These are phyloP conservation scores for Sitta europaea DNA, from an alignment of 2,113 vertebrate genomes.

Conservation along the genomic window DNA sequence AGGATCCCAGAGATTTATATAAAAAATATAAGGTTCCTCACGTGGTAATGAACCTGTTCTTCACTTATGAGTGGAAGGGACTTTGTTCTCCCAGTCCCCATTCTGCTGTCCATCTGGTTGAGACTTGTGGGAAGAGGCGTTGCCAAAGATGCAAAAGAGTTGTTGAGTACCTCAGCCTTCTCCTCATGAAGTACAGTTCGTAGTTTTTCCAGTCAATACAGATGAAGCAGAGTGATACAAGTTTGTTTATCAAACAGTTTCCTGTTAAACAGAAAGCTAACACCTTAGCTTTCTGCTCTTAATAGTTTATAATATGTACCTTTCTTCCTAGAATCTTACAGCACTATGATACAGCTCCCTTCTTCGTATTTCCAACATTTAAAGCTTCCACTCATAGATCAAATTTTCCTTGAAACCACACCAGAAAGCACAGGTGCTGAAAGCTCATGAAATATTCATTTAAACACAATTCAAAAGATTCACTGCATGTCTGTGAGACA, in stretches of 20 bases:
- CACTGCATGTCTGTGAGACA: neutral
- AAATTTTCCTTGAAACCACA: neutral
- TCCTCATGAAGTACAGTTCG: neutral
- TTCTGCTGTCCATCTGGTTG: neutral
- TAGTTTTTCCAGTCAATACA: neutral
- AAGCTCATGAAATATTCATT: neutral
- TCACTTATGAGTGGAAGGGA: neutral
- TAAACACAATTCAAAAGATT: neutral
- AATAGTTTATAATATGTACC: neutral
- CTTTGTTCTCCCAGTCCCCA: neutral
- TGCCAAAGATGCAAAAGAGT: neutral
- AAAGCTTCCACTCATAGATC: neutral
- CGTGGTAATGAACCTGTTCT: neutral
- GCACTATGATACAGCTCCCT: neutral
- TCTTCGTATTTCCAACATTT: neutral
- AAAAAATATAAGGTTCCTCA: no score
- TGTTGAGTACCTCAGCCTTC: neutral
- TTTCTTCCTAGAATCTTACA: neutral
- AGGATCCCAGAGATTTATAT: neutral
- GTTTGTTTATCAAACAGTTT: neutral
- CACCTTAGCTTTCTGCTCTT: neutral
- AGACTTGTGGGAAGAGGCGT: neutral
- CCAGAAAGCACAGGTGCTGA: neutral
- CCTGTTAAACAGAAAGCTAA: neutral
- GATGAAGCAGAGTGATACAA: neutral